Base-by-base conservation (phyloP, 2,113 vertebrate genomes). In the Seriola aureovittata region DNA sequence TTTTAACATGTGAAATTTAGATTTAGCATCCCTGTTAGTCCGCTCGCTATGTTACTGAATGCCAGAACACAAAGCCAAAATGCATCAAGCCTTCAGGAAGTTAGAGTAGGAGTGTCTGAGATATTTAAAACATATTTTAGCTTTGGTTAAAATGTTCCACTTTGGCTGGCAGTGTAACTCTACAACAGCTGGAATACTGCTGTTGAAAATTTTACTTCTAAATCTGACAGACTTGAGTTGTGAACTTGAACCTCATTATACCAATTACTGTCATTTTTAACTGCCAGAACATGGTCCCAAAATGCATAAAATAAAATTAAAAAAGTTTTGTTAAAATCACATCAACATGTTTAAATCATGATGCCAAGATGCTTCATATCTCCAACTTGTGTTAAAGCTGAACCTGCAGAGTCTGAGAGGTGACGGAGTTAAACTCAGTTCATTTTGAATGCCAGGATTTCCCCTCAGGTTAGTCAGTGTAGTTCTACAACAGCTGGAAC, bases 401-500 rank as follows among this genome's bases (percentile, higher is more conserved):
- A 52, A 23, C 58, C 36, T 7, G 16, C 17, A 63, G 10, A 25
- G 23, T 55, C 21, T 29, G 48, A 40, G 32, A 73, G 29, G 40
- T 42, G 40, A 58, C 21, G 5, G 8, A n/a, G 34, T n/a, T 32
- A 23, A 32, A 21, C 34, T 11, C 8, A 3, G 52, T 46, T 74
- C 50, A 21, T 60, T 71, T 62, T 54, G 13, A 71, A 67, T 76
- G 0, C 34, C 40, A 66, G 46, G 58, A 40, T 75, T 57, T 76
- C 55, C 58, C 42, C 48, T 25, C n/a, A 36, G 25, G 64, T 11
- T 58, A 19, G n/a, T 42, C 4, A 42, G 52, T 55, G 29, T 76
- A 29, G 19, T 21, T 44, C 14, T 63, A 34, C 25, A 52, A 60
- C 64, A 70, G 64, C 60, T 55, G 38, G 55, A 50, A 55, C 42